Evolutionary conservation across 2,797 vertebrate species (phyloP), one percentile per base, ranked within the genome.

Genomic region (Enteromius paludinosus): DNA sequence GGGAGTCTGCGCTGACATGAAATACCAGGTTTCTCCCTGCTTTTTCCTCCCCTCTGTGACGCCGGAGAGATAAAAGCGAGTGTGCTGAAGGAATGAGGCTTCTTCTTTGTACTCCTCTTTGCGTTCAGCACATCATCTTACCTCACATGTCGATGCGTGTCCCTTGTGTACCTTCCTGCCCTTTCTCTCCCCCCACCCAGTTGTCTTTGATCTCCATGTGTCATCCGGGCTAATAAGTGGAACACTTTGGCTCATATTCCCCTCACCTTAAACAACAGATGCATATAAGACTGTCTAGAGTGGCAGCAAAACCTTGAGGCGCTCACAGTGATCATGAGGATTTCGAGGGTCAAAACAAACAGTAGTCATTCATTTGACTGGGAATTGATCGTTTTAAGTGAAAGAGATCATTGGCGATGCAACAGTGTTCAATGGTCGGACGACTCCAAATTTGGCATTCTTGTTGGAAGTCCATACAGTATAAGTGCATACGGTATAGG

Each of bases 1-100:
- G 82, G 86, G 79, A 79, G 64, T 82, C 61, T 25, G 43, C 33
- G 3, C 33, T 77, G 65, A 86, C 79, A 79, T 79, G 72, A 86
- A 84, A 85, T 78, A 82, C 82, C 49, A 38, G 28, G 25, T 78
- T 59, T 72, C 41, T 45, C 43, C 65, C 52, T 72, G 54, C 54
- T 59, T 85, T 74, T 78, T 73, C 45, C 80, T 79, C 77, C 81
- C 54, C 43, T 56, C 61, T 20, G 7, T 43, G 43, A 49, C 61
- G 25, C 5, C 14, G 47, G 38, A 56, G 70, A 79, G 81, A 86
- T 86, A 25, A 86, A 83, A 83, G 81, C 0, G 2, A 70, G 20
- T 20, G 0, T 25, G 49, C n/a, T 5, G 35, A 49, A 82, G 52
- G 72, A 87, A 54, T 56, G 41, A 41, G 65, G 23, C 79, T 76